Base-by-base conservation (phyloP, 2,113 vertebrate species). In the Cygnus atratus region DNA sequence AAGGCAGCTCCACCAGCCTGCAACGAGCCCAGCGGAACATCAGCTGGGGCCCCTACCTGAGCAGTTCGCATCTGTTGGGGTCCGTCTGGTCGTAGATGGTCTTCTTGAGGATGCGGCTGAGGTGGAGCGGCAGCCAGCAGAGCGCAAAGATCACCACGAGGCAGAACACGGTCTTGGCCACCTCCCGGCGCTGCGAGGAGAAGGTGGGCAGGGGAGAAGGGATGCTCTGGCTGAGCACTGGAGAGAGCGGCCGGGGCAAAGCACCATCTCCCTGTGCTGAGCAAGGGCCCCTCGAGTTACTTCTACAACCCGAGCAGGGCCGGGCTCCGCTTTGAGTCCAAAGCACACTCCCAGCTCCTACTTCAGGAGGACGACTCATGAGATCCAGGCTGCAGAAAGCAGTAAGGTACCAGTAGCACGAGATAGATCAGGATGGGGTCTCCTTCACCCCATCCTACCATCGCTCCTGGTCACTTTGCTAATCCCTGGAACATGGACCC, bases 101-200 rank as follows among this genome's bases (percentile, higher is more conserved):
- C 87, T 99, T 99, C 92, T 99, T 99, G 92, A 99, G 96, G 92
- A 99, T 99, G 13, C 98, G 98, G 92, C 99, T 99, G 93, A 99
- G 98, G 86, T 99, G 99, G 70, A 99, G 98, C 3, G 99, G 99
- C 84, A 99, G 97, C 99, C 99, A 99, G 97, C 99, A 99, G 85
- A 99, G 98, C 0, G 98, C 99, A 0, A 99, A 99, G 90, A 99
- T 98, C 94, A 99, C 95, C 98, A 99, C 99, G 1, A 99, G 96
- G 95, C 99, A 99, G 97, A 99, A 99, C 24, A 99, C 98, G 0
- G 99, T 99, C 97, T 99, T 99, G 15, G 99, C 99, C 58, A 99
- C 99, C 97, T 99, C 99, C 89, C 98, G 97, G 78, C 99, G 97
- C 99, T 99, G 87, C 6, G 3, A 17, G 44, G 41, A 74, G 62